Percentiles rank a stretch among this genome's conserved stretches.
Evolutionary conservation across 1,140 invertebrate species (phyloP).

Genomic region (Ostrea edulis): DNA sequence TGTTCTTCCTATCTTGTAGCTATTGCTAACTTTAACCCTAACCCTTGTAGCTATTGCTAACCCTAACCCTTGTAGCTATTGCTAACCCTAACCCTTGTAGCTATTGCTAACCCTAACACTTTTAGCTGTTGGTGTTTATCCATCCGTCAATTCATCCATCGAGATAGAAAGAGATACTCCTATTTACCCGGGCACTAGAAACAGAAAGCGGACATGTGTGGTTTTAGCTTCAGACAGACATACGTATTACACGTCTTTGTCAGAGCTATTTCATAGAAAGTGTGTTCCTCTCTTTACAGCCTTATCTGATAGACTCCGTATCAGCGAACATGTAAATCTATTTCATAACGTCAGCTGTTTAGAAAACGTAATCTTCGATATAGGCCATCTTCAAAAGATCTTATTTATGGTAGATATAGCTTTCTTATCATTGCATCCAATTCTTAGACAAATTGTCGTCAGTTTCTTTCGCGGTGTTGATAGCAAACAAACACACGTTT

Average conservation of each 20-base stretch:
- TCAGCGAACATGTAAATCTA: conserved; percentile 14
- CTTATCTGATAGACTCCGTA: neutral
- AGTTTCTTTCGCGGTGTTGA: conserved; percentile 31
- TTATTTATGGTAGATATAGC: conserved; percentile 36
- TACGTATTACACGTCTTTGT: neutral
- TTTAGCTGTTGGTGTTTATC: too few species aligned
- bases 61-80: too few species aligned
- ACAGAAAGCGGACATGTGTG: neutral
- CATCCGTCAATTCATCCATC: too few species aligned
- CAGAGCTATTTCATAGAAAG: neutral
- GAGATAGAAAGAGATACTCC: too few species aligned
- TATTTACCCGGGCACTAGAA: too few species aligned
- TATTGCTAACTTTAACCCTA: too few species aligned
- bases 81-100: too few species aligned
- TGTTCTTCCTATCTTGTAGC: too few species aligned
- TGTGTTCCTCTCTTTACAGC: conserved; percentile 5
- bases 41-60: too few species aligned
- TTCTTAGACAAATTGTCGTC: conserved; percentile 43
- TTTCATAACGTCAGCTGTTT: conserved; percentile 37
- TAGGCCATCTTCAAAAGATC: conserved; percentile 37
- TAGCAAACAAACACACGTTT: conserved; percentile 42
- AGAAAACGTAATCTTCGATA: neutral
- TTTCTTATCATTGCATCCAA: conserved; percentile 20
- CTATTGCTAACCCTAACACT: too few species aligned
- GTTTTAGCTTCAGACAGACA: conserved; percentile 1